Base-by-base conservation (phyloP, 2,113 vertebrate genomes). In the Pseudopipra pipra region DNA sequence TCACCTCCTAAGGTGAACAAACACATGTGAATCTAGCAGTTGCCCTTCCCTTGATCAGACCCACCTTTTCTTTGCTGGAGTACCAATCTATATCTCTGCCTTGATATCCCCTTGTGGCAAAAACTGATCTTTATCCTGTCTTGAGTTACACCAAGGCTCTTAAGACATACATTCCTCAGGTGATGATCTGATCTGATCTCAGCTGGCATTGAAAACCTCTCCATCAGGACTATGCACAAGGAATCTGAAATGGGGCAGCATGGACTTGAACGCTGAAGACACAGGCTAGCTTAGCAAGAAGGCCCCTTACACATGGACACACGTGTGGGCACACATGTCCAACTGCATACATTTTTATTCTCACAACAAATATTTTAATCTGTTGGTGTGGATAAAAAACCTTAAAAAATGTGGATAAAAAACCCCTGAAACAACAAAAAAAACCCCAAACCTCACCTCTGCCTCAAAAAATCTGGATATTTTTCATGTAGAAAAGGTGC, bases 391-490 rank as follows among this genome's bases (percentile, higher is more conserved):
- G 4, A 51, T 19, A 39, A 31, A 31, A 43, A 49, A 20, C 3
- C 47, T 49, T 49, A 25, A 51, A 51, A 41, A 41, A 41, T 41
- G 39, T 44, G 43, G 43, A 44, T 44, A 44, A 44, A 44, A 44
- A 7, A 7, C 7, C 7, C 47, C 47, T 7, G 7, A 51, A 65
- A 7, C 12, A 19, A 24, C 11, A 73, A 33, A 2, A 43, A 41
- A 74, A 11, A 3, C 21, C 41, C 21, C 20, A 14, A 12, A 18
- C 6, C 7, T 24, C 0, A 0, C 4, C 4, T 4, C 5, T 2
- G 5, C 6, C 7, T 6, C 3, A 0, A n/a, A 61, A 66, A 15
- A 2, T 6, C 14, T 8, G 5, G 7, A 12, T 73, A 61, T 68
- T 86, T 54, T 83, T 77, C 27, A 22, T 20, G 20, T 12, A 62